Percentiles rank a stretch among this genome's conserved stretches.
Evolutionary conservation across 2,797 vertebrate species (phyloP).

Genomic region (Natrix natrix): DNA sequence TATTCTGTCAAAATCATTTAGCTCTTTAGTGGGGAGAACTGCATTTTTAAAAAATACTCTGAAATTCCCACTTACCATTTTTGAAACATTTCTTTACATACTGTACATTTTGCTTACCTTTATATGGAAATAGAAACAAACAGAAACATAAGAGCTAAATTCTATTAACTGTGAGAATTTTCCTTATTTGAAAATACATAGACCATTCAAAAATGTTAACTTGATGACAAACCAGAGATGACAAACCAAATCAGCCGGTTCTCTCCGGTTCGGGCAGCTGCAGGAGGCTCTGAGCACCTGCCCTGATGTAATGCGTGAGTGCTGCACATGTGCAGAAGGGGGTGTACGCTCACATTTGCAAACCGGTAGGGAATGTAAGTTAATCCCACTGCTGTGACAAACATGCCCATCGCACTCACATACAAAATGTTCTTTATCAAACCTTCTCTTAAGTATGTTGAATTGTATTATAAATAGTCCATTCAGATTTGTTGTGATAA

Average conservation of each 20-base stretch:
- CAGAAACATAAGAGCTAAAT: not conserved
- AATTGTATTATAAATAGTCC: not conserved
- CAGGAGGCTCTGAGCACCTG: no score
- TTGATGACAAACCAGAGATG: not conserved
- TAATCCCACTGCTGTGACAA: not conserved
- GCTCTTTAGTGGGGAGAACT: not conserved
- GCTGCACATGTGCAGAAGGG: no score
- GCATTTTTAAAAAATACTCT: not conserved
- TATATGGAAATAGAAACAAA: not conserved
- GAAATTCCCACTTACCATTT: not conserved
- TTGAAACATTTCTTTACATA: not conserved
- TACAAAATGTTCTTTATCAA: not conserved
- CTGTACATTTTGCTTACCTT: not conserved
- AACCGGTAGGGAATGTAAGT: no score
- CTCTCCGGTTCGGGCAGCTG: no score
- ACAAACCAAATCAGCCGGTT: no score
- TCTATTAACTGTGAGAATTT: not conserved
- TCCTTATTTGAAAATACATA: not conserved
- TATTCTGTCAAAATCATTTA: no score
- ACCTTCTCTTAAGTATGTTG: not conserved
- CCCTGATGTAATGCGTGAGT: no score
- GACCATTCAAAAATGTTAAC: not conserved
- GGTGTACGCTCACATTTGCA: no score
- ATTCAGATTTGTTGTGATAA: not conserved
- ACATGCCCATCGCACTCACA: not conserved